Conservation (phyloP, 2,888 invertebrate genomes). For the Chironomus tentans region DNA sequence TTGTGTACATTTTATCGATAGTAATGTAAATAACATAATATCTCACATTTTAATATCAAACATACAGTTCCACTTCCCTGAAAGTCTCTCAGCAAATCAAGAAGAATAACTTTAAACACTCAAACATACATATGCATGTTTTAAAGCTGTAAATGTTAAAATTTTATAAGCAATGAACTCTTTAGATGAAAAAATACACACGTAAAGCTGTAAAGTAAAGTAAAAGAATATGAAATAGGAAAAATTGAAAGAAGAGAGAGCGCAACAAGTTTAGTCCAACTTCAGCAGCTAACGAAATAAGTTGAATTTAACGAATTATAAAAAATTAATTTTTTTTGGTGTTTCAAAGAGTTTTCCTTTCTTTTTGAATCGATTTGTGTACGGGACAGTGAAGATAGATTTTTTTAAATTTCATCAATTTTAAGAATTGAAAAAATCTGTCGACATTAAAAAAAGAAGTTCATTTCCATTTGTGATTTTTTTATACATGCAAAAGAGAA, state of each 20-base stretch:
- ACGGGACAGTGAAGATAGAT: not conserved
- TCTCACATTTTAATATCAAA: too few relatives aligned
- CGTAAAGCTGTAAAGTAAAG: too few relatives aligned
- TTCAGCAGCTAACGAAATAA: slow-evolving; percentile 25
- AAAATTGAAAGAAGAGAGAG: too few relatives aligned
- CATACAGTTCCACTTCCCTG: too few relatives aligned
- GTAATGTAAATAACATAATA: too few relatives aligned
- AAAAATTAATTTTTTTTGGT: not conserved
- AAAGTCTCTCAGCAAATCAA: not conserved
- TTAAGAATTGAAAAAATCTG: not conserved
- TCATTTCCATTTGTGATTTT: not conserved
- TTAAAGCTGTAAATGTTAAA: too few relatives aligned
- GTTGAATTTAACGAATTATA: slow-evolving; percentile 7
- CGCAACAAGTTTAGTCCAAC: slow-evolving; percentile 23
- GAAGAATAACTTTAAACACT: not conserved
- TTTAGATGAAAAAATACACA: not conserved
- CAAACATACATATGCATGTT: not conserved
- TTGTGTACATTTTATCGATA: too few relatives aligned
- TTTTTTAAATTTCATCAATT: not conserved
- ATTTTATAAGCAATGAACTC: not conserved
- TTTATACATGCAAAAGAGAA: not conserved
- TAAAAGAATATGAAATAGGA: too few relatives aligned
- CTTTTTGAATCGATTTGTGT: not conserved
- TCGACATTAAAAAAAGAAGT: not conserved
- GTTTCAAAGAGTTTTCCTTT: slow-evolving; percentile 20